Evolutionary conservation across 2,113 vertebrate species (phyloP).

Genomic region (Hystrix brachyura): DNA sequence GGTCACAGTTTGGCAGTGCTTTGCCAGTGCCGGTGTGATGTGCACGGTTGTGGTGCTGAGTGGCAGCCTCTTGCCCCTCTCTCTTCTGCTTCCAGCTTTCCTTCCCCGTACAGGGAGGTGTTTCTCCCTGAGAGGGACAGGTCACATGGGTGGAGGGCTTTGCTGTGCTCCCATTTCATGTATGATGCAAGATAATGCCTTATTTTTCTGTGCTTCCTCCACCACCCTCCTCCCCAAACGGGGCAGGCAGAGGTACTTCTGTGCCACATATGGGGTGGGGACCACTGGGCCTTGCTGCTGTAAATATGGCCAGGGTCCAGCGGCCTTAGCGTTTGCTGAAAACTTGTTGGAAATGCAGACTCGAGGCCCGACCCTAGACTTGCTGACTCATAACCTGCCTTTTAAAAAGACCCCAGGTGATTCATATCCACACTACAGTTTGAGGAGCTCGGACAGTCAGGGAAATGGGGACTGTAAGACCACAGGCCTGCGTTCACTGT

Average conservation of each 20-base stretch:
- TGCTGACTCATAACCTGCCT: constrained; percentile 4
- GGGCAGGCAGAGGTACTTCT: neutral
- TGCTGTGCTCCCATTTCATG: neutral
- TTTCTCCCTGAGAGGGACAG: neutral
- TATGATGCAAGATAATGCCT: neutral
- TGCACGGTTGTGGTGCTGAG: neutral
- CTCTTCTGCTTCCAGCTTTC: neutral
- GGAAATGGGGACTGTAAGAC: neutral
- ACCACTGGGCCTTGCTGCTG: neutral
- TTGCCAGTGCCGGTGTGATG: neutral
- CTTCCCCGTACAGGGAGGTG: neutral
- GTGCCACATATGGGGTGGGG: neutral
- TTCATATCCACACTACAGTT: neutral
- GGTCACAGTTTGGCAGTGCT: neutral
- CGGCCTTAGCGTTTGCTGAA: neutral
- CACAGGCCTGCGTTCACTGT: accelerated
- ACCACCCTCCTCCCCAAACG: neutral
- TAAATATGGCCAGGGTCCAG: neutral
- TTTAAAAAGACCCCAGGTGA: constrained; percentile 10
- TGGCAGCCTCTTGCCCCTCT: neutral
- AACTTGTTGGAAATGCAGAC: neutral
- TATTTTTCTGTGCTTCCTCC: constrained; percentile 39
- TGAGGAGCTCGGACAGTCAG: neutral
- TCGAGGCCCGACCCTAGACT: neutral
- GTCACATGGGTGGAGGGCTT: neutral